phyloP scores from a whole-genome alignment of 2,888 invertebrate genomes.

The Coleophora deauratella region DNA sequence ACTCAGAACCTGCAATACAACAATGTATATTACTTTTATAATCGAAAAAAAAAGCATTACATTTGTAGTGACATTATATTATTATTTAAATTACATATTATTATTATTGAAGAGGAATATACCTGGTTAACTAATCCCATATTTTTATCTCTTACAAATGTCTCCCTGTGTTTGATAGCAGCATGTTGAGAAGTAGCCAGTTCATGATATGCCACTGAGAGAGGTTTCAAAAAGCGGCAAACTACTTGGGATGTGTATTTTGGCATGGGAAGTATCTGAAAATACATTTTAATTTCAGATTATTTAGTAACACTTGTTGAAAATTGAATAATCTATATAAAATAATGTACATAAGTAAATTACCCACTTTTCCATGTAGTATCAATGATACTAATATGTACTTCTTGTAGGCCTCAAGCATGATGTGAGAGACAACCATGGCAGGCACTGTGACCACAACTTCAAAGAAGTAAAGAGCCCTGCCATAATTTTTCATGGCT shows the following conservation, averaged over 20 bases:
- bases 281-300: constrained; percentile 3
- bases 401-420: constrained; percentile 98
- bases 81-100: not conserved
- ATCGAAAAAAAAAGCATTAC: too few relatives aligned
- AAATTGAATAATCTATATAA: too few relatives aligned
- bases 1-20: constrained; percentile 84
- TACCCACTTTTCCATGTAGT: constrained; percentile 87
- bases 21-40: too few relatives aligned
- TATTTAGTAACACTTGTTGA: not conserved
- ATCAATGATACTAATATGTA: constrained; percentile 94
- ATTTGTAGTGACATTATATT: too few relatives aligned
- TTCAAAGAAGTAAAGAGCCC: constrained; percentile 96
- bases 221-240: constrained; percentile 86
- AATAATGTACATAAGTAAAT: not conserved
- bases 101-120: too few relatives aligned
- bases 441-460: constrained; percentile 97
- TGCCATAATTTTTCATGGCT: constrained; percentile 92
- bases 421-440: constrained; percentile 94
- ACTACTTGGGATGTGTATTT: constrained; percentile 95
- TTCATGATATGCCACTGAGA: constrained; percentile 92
- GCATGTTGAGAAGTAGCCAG: constrained; percentile 86
- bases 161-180: constrained; percentile 87
- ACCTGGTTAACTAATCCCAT: constrained; percentile 86
- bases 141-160: constrained; percentile 85
- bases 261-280: constrained; percentile 79